A percentile compares a stretch with the other conserved stretches of the same genome.
Evolutionary conservation across 1,140 invertebrate species (phyloP).

Genomic region (Harlomillsia oculata): DNA sequence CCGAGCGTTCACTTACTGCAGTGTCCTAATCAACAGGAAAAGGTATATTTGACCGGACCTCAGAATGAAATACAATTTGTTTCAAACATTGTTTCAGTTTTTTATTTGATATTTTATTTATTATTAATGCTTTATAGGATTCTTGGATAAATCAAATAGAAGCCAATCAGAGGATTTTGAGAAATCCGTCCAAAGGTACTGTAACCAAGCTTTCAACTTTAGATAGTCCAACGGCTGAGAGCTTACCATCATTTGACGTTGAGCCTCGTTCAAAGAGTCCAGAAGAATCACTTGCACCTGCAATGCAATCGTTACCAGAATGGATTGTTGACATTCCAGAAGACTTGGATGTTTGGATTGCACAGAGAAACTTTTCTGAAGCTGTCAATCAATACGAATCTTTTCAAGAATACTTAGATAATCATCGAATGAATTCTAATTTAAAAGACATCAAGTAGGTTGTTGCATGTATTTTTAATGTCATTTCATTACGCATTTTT

Average conservation of each 20-base stretch:
- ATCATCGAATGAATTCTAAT: conserved; percentile 15
- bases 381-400: conserved; percentile 77
- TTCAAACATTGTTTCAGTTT: background rate
- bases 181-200: conserved; percentile 21
- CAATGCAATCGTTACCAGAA: conserved; percentile 52
- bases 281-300: conserved; percentile 22
- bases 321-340: conserved; percentile 88
- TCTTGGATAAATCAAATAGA: conserved; percentile 33
- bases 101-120: background rate
- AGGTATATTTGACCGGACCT: conserved; percentile 42
- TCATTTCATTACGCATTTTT: conserved; percentile 33
- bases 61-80: background rate
- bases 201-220: conserved; percentile 2
- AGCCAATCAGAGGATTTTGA: conserved; percentile 30
- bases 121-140: conserved; percentile 20
- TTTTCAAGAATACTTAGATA: conserved; percentile 48
- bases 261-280: conserved; percentile 31
- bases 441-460: conserved; percentile 38
- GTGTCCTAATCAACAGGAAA: conserved; percentile 70
- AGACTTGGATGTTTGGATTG: conserved; percentile 91
- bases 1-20: conserved; percentile 88
- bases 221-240: conserved; percentile 31
- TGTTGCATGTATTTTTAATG: background rate
- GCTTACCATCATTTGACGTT: conserved; percentile 21
- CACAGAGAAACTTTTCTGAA: conserved; percentile 94